These are phyloP conservation scores for Drosophila kambysellisi DNA, from an alignment of 2,888 invertebrate species.

Conservation along the genomic window DNA sequence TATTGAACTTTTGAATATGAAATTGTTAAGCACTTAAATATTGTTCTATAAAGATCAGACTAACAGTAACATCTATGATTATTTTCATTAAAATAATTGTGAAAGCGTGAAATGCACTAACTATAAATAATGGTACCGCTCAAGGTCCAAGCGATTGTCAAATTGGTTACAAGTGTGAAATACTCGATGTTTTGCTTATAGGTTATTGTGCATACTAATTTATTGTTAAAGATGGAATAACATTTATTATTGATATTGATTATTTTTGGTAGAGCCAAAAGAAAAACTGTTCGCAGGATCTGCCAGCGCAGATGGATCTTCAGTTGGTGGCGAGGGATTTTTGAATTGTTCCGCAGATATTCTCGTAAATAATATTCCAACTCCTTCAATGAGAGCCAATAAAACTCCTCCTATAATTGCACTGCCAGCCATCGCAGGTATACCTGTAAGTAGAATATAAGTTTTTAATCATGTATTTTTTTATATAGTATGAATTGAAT, in stretches of 20 bases:
- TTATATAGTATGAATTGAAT: not conserved
- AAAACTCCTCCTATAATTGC: slow-evolving; percentile 98
- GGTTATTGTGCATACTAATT: slow-evolving; percentile 35
- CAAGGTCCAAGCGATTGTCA: not conserved
- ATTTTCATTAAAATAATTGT: not conserved
- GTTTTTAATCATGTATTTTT: not conserved
- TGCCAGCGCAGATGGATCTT: slow-evolving; percentile 91
- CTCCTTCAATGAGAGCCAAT: slow-evolving; percentile 98
- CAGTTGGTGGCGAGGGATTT: slow-evolving; percentile 91
- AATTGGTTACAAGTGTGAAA: not conserved
- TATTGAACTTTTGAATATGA: not conserved
- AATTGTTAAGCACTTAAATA: not conserved
- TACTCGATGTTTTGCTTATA: slow-evolving; percentile 2
- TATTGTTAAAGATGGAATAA: slow-evolving; percentile 23
- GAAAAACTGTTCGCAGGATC: slow-evolving; percentile 86
- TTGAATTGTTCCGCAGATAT: slow-evolving; percentile 97
- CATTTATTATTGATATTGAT: slow-evolving; percentile 82
- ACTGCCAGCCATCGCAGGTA: slow-evolving; percentile 96
- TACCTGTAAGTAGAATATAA: slow-evolving; percentile 84
- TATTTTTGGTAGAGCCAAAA: slow-evolving; percentile 77
- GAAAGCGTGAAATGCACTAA: not conserved
- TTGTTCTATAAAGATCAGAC: not conserved
- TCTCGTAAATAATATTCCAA: slow-evolving; percentile 96
- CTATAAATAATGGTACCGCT: not conserved
- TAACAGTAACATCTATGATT: not conserved